phyloP scores from a whole-genome alignment of 1,140 invertebrate genomes.

The Calosoma granatense region DNA sequence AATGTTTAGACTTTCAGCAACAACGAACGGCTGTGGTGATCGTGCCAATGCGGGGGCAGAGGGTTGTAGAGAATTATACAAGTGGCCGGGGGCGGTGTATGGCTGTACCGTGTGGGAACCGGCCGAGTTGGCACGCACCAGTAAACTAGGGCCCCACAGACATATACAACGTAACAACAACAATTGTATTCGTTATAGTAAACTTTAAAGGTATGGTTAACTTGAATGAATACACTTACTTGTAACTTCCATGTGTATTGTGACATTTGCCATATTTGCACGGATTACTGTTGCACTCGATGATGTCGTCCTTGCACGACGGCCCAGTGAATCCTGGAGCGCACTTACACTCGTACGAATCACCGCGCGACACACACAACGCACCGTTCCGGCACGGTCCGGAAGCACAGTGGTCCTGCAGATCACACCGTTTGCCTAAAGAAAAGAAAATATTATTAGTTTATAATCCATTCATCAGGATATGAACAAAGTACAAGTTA shows the following conservation, averaged over 20 bases:
- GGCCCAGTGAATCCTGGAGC: conserved; percentile 77
- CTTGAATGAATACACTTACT: too few species aligned
- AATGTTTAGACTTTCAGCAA: too few species aligned
- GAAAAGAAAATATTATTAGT: conserved; percentile 24
- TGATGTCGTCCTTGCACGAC: conserved; percentile 78
- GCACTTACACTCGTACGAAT: conserved; percentile 72
- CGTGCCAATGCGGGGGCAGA: not conserved
- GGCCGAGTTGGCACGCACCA: not conserved
- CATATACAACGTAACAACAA: too few species aligned
- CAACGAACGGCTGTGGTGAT: not conserved
- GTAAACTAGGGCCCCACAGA: not conserved
- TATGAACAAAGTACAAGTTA: too few species aligned
- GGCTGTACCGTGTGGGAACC: not conserved
- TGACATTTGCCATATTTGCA: conserved; percentile 69
- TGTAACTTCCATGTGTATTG: conserved; percentile 84
- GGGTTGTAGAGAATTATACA: not conserved
- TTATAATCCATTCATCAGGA: not conserved
- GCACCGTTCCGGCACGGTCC: conserved; percentile 81
- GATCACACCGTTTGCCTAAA: conserved; percentile 76
- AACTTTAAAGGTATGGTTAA: too few species aligned
- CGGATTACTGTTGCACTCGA: conserved; percentile 71
- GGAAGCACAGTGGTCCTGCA: conserved; percentile 79
- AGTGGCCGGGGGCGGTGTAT: not conserved
- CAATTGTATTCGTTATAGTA: too few species aligned
- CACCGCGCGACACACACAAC: conserved; percentile 61